phyloP scores from a whole-genome alignment of 2,888 invertebrate genomes.

The Bombylius major region DNA sequence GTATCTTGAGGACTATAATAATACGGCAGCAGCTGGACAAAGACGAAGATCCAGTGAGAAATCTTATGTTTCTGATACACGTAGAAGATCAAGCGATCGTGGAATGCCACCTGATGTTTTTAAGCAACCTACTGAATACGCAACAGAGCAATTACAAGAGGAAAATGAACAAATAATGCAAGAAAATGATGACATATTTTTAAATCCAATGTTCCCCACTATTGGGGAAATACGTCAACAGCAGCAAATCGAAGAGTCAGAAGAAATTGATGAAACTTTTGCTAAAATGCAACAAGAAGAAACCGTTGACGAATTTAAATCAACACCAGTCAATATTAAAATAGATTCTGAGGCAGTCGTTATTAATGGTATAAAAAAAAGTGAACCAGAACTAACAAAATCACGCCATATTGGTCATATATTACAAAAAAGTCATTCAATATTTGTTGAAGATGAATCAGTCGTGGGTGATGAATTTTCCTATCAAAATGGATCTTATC shows the following conservation, averaged over 20 bases:
- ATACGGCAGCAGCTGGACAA: background rate
- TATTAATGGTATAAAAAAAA: background rate
- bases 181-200: constrained; percentile 13
- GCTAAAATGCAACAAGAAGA: background rate
- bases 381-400: background rate
- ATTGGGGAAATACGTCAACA: constrained; percentile 18
- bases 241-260: constrained; percentile 11
- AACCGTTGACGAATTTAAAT: constrained; percentile 3
- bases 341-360: background rate
- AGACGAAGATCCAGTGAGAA: constrained; percentile 5
- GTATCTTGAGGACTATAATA: constrained; percentile 7
- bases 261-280: background rate
- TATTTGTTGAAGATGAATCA: constrained; percentile 21
- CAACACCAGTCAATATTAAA: constrained; percentile 11
- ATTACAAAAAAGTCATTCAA: constrained; percentile 21
- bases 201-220: constrained; percentile 20
- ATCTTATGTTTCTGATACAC: background rate
- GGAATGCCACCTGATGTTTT: background rate
- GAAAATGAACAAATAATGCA: background rate
- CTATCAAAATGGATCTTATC: constrained; percentile 1
- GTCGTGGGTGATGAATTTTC: constrained; percentile 2
- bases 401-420: constrained; percentile 9
- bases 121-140: background rate
- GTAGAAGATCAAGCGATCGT: background rate
- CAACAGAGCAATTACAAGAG: background rate